Conservation (phyloP, 1,140 invertebrate species). For the Saccostrea cuccullata region DNA sequence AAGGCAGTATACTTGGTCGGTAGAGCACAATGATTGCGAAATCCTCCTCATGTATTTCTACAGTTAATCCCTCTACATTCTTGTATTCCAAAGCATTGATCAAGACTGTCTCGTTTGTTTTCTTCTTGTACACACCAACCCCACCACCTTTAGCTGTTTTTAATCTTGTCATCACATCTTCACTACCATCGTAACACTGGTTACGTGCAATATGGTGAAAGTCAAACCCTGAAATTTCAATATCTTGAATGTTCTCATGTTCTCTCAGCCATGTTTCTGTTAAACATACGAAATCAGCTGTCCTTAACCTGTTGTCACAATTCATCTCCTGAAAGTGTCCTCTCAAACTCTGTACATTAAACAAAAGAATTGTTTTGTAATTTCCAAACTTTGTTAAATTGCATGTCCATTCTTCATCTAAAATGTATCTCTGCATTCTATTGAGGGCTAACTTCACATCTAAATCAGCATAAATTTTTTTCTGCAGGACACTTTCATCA, state of each 20-base stretch:
- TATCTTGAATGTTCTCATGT: background rate
- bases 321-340: constrained; percentile 17
- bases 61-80: background rate
- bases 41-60: background rate
- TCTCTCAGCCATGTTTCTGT: too few relatives aligned
- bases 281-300: too few relatives aligned
- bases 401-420: background rate
- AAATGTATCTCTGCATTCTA: constrained; percentile 21
- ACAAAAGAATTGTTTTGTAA: constrained; percentile 2
- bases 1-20: background rate
- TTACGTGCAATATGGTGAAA: constrained; percentile 11
- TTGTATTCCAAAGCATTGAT: background rate
- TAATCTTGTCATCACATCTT: background rate
- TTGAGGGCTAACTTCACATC: background rate
- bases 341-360: constrained; percentile 36
- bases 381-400: background rate
- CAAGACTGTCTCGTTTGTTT: too few relatives aligned
- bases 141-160: too few relatives aligned
- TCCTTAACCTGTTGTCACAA: background rate
- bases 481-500: background rate
- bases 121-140: too few relatives aligned
- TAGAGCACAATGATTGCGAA: background rate
- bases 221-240: background rate
- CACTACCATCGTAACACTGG: background rate
- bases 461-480: background rate